These are phyloP conservation scores for Leucozona laternaria DNA, from an alignment of 2,888 invertebrate genomes.

Conservation along the genomic window DNA sequence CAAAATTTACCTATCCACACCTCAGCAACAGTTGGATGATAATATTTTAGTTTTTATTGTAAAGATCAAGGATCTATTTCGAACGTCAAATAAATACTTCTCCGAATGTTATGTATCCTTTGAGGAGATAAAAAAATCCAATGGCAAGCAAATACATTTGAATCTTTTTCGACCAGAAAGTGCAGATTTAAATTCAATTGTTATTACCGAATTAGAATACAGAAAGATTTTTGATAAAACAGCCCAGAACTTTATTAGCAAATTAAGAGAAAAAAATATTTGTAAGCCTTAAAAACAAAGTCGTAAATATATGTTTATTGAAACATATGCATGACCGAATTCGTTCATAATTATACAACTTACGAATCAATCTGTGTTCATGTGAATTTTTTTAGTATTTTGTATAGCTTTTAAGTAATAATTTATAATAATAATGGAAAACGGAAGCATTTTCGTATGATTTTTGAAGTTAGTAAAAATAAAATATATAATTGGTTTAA, in stretches of 20 bases:
- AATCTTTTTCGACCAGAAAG: conserved; percentile 88
- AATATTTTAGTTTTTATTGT: conserved; percentile 94
- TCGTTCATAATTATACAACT: neutral
- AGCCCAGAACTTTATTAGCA: conserved; percentile 94
- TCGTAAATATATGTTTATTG: neutral
- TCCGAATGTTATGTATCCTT: conserved; percentile 96
- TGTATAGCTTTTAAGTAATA: no score
- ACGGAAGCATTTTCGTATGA: no score
- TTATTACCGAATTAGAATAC: conserved; percentile 89
- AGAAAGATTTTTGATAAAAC: conserved; percentile 92
- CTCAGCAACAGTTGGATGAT: conserved; percentile 88
- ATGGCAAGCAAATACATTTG: conserved; percentile 89
- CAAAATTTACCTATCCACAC: conserved; percentile 92
- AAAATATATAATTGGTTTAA: no score
- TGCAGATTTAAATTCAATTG: conserved; percentile 84
- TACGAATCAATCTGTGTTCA: neutral
- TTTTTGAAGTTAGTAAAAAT: no score
- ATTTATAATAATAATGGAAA: no score
- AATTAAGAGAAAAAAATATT: conserved; percentile 87
- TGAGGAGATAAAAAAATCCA: conserved; percentile 88
- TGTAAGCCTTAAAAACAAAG: neutral
- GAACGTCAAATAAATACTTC: conserved; percentile 95
- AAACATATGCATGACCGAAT: neutral
- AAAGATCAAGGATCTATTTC: conserved; percentile 98
- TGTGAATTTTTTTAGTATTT: neutral